Conservation (phyloP, 1,140 invertebrate species). For the Papilio polyxenes region DNA sequence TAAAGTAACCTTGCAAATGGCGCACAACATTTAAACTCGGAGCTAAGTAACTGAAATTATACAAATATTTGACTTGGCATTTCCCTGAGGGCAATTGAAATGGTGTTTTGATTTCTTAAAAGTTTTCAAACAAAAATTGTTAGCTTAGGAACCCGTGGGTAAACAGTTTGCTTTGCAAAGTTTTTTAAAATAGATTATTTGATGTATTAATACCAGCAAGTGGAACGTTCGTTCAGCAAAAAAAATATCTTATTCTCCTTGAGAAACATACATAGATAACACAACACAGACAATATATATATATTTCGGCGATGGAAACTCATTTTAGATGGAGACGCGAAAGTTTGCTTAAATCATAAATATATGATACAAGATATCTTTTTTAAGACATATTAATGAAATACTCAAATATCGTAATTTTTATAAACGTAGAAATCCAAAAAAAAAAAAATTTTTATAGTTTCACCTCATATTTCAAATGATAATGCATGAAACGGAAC, state of each 20-base stretch:
- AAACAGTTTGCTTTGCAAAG: not conserved
- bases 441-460: not conserved
- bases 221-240: no score
- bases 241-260: no score
- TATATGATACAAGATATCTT: no score
- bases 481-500: not conserved
- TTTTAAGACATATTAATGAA: no score
- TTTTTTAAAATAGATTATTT: not conserved
- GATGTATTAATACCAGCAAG: not conserved
- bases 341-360: no score
- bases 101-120: conserved; percentile 36
- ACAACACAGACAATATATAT: no score
- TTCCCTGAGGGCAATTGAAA: conserved; percentile 27
- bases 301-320: no score
- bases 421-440: no score
- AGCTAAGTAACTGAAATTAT: conserved; percentile 25
- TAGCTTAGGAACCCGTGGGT: not conserved
- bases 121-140: conserved; percentile 28
- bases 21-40: conserved; percentile 1
- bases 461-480: not conserved
- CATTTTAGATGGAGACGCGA: no score
- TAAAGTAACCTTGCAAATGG: conserved; percentile 11
- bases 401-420: no score
- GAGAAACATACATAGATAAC: no score
- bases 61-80: conserved; percentile 32